Evolutionary conservation across 2,888 invertebrate species (phyloP), one percentile per base, ranked within the genome.

Genomic region (Cerceris ruficornis): DNA sequence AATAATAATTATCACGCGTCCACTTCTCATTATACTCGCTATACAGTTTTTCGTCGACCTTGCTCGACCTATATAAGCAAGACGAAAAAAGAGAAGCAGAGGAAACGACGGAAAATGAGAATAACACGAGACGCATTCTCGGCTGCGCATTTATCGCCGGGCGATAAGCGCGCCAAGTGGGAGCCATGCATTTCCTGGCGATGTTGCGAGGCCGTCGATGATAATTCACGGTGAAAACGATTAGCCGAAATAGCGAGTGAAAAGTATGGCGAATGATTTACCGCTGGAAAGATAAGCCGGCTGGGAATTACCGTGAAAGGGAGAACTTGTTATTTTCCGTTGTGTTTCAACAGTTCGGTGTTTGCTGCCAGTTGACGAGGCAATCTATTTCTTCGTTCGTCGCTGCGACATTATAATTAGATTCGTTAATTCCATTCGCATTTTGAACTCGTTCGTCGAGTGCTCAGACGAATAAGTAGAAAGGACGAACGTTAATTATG

Each of bases 331-430:
- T 69, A 6, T 46, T 61, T 61, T 17, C 42, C 52, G 9, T 49
- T 41, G 49, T 71, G 15, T 67, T 60, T 61, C 64, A 7, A 13
- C 50, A 39, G 59, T 41, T 76, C 71, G 64, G 66, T 57, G 54
- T 54, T 55, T 58, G 61, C 42, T 54, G 50, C 42, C 59, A 52
- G n/a, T 14, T 13, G 49, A 41, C 69, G 58, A 55, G 41, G 13
- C 76, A 14, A 71, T 72, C 77, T 77, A 75, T 78, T 78, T 73
- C 69, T 78, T 73, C 67, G 61, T 69, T 11, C 59, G 28, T 54
- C 17, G 42, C 49, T 39, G 8, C 65, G 13, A 58, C 46, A 66
- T 75, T 55, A 65, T 62, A 77, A 77, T 77, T 77, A 78, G 67
- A 77, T 61, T 68, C 50, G 50, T 52, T 28, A 52, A 70, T 66